Evolutionary conservation across 1,140 invertebrate genomes (phyloP).

Genomic region (Sinella curviseta): DNA sequence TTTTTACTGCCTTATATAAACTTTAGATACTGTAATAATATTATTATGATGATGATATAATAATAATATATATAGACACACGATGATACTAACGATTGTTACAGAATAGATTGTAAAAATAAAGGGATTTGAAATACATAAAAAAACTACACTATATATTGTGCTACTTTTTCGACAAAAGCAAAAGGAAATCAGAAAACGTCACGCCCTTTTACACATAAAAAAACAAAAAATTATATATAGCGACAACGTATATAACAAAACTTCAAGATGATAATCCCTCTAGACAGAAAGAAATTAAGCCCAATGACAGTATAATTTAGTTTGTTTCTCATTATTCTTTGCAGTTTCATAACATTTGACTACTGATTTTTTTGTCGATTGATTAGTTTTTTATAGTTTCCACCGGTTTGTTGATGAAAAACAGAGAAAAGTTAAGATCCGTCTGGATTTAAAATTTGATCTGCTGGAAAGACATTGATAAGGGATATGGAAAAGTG

Average conservation of each 20-base stretch:
- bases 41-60: too few relatives aligned
- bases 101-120: background rate
- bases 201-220: background rate
- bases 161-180: background rate
- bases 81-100: background rate
- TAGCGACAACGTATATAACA: background rate
- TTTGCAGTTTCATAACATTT: too few relatives aligned
- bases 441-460: too few relatives aligned
- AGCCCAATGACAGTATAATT: too few relatives aligned
- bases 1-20: constrained; percentile 23
- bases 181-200: background rate
- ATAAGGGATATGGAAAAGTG: too few relatives aligned
- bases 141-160: background rate
- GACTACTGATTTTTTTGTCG: too few relatives aligned
- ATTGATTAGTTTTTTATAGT: too few relatives aligned
- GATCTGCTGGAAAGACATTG: too few relatives aligned
- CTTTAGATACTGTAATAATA: background rate
- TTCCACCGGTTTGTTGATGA: too few relatives aligned
- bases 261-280: background rate
- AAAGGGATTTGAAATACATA: background rate
- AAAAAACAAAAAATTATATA: background rate
- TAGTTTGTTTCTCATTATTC: too few relatives aligned
- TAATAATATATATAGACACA: background rate
- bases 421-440: too few relatives aligned
- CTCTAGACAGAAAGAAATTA: too few relatives aligned